Evolutionary conservation across 1,140 invertebrate species (phyloP), one percentile per base, ranked within the genome.

Genomic region (Dinoponera quadriceps): DNA sequence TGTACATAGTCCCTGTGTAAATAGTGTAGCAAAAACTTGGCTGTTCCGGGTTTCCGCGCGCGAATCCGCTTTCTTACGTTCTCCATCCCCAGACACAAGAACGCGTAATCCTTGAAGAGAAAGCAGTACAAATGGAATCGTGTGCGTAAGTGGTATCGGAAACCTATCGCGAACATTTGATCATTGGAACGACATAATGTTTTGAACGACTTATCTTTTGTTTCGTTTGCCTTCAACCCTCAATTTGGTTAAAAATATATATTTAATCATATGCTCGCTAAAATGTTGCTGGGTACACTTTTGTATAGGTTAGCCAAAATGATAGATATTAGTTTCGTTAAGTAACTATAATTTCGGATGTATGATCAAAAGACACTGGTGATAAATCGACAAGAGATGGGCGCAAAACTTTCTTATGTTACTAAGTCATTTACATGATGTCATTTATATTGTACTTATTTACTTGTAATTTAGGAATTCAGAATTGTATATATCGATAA

Each of bases 1-100:
- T 90, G 90, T 91, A 91, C 73, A 91, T 91, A 91, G 73, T 65
- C 62, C 80, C 74, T 73, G 83, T 91, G 90, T 91, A 91, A 89
- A 91, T 91, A 91, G 86, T 73, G 75, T 90, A 90, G 87, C 81
- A 85, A 86, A 85, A 69, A 88, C 66, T 80, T 59, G 33, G 54
- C 38, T 80, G 69, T 77, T 66, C 62, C 33, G 33, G 18, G 38
- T 87, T 77, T 74, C 51, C 69, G 82, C 63, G 51, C 81, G 72
- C 60, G 77, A 85, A 87, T 84, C 55, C 49, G 68, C 85, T 86
- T 86, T 78, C 85, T 85, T 86, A 72, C 78, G 29, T 44, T 22
- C 57, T 66, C 27, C 60, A 65, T 57, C 22, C 7, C 29, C 38
- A 25, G 22, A 55, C 14, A 13, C 38, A 69, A 33, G 18, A 25